phyloP scores from a whole-genome alignment of 2,113 vertebrate genomes.

The Coracopsis vasa region DNA sequence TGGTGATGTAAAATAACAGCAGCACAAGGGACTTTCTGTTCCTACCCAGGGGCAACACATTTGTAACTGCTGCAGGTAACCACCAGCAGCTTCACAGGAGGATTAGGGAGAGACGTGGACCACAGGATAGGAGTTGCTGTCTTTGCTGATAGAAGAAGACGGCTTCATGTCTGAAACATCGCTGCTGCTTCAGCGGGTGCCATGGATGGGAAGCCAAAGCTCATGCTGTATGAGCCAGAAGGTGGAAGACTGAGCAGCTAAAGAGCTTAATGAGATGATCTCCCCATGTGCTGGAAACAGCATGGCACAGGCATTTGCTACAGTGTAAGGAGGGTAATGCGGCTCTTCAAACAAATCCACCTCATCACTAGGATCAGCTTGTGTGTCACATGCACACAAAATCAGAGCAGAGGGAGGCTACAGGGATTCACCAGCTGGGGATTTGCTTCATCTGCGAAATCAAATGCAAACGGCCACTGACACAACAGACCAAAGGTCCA shows the following conservation, averaged over 20 bases:
- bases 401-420: not conserved
- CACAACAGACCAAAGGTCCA: not conserved
- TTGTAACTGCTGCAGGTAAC: not conserved
- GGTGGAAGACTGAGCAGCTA: not conserved
- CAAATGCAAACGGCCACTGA: not conserved
- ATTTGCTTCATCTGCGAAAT: not conserved
- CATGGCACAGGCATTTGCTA: not conserved
- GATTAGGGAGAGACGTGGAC: not conserved
- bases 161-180: rapidly evolving
- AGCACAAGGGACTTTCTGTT: not conserved
- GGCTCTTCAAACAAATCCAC: not conserved
- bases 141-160: not conserved
- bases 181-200: not conserved
- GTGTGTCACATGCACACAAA: rapidly evolving
- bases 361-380: not conserved
- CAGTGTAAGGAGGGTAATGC: not conserved
- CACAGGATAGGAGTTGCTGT: rapidly evolving
- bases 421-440: not conserved
- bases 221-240: not conserved
- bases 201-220: rapidly evolving
- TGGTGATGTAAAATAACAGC: rapidly evolving
- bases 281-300: rapidly evolving
- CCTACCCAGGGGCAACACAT: not conserved
- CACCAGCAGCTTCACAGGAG: not conserved
- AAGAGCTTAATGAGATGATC: not conserved